phyloP scores from a whole-genome alignment of 2,797 vertebrate species.

The Enteromius anoplus region DNA sequence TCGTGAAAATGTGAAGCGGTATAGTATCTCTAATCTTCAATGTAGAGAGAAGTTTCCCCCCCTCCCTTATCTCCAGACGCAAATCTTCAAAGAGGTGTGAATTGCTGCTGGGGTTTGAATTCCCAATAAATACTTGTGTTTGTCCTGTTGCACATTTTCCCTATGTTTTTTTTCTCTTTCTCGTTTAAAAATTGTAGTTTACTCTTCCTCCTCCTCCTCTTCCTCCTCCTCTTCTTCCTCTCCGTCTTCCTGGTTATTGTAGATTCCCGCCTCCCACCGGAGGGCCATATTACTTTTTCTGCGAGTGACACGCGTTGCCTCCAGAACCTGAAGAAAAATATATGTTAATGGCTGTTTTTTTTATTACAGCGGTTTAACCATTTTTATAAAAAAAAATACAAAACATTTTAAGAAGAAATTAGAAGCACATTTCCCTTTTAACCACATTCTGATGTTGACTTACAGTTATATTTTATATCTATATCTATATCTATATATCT shows the following conservation, averaged over 20 bases:
- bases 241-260: slow-evolving; percentile 83
- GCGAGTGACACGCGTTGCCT: slow-evolving; percentile 93
- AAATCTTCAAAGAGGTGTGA: slow-evolving; percentile 24
- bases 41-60: slow-evolving; percentile 16
- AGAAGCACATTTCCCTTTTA: slow-evolving; percentile 1
- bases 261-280: slow-evolving; percentile 88
- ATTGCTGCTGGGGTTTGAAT: slow-evolving; percentile 5
- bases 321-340: slow-evolving; percentile 83
- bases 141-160: slow-evolving; percentile 47
- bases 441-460: background rate
- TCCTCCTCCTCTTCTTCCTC: slow-evolving; percentile 70
- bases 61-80: slow-evolving; percentile 2
- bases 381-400: background rate
- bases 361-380: background rate
- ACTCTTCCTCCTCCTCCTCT: slow-evolving; percentile 66
- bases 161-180: slow-evolving; percentile 25
- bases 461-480: background rate
- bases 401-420: background rate
- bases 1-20: slow-evolving; percentile 30
- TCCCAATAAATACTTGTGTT: slow-evolving; percentile 57
- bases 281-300: slow-evolving; percentile 93
- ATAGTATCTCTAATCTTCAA: slow-evolving; percentile 30
- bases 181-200: slow-evolving; percentile 40
- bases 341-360: background rate
- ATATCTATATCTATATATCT: too few species aligned